Base-by-base conservation (phyloP, 2,797 vertebrate genomes). In the Aplochiton taeniatus region DNA sequence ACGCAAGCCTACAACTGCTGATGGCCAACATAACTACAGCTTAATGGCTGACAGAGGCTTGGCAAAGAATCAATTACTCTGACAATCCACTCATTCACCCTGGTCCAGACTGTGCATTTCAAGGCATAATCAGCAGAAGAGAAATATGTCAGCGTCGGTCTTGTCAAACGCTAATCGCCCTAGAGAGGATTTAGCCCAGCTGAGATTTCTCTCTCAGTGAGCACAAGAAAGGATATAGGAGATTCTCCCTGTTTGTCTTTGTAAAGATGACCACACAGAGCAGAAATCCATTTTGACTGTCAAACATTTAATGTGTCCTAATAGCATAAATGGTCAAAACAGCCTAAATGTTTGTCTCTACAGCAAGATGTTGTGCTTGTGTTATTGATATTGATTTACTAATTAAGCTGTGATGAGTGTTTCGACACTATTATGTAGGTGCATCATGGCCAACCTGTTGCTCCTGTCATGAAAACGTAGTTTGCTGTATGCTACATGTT, bases 31-130 rank as follows among this genome's bases (percentile, higher is more conserved):
- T 20, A 41, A 41, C 20, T 55, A 55, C 14, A 12, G 53, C 11
- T 55, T 56, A 48, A 47, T 13, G 31, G 4, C 51, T 63, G 31
- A 64, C 42, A 48, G 19, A 48, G 19, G 11, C 52, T 65, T 65
- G 18, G 17, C 43, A 20, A 43, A n/a, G 50, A 17, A 45, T 17
- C 49, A 54, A 18, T 51, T 62, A 31, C 41, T 46, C 9, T 63
- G 50, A 44, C 20, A 62, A 52, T 53, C 50, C n/a, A 64, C 31
- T n/a, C 51, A 64, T 10, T 46, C 44, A 41, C 50, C 61, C 50
- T 11, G 12, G 19, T 8, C 16, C 12, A 56, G 54, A 14, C 17
- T 55, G 51, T 19, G 8, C 1, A 3, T 55, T 16, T 41, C 54
- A 31, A 48, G 17, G 19, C 13, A 45, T 44, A 45, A 64, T 46